Base-by-base conservation (phyloP, 2,888 invertebrate genomes). In the Resseliella maxima region DNA sequence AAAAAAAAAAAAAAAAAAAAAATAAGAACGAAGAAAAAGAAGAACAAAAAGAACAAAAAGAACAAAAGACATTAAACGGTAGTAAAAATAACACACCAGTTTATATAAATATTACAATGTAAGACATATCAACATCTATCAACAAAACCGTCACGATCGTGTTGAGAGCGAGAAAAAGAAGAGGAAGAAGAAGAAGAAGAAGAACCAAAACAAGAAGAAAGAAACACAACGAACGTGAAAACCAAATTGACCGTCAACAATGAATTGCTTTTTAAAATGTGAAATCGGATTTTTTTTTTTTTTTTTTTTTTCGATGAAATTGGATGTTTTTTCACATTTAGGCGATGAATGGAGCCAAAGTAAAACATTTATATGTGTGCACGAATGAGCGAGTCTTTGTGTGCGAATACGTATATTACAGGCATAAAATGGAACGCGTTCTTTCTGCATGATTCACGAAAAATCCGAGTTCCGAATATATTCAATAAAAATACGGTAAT, bases 211-310 rank as follows among this genome's bases (percentile, higher is more conserved):
- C 3, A 59, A 59, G 5, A n/a, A 72, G 31, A 72, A 72, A 35
- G 10, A n/a, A 72, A 72, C 35, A 72, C 72, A 72, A 72, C 27
- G 31, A 72, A 35, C 72, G 72, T 72, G n/a, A 5, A 72, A 72
- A 72, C 72, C 72, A 72, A 72, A 72, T 72, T 72, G 72, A 72
- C 72, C 72, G 72, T 72, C 72, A 72, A 72, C 35, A 72, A 72
- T 31, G 15, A 72, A 72, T 72, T 72, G 31, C 72, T 27, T 31
- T 72, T 50, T 72, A 72, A 72, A 72, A 72, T 72, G 72, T 72
- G 72, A 72, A 72, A 72, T 72, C 72, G 72, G 72, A 59, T 15
- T 59, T 59, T n/a, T 6, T 18, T 12, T n/a, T n/a, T 24, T 24
- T 3, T 2, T 3, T 6, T 59, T 24, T 59, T 6, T 6, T 24